Percentiles rank a stretch among this genome's conserved stretches.
These are phyloP conservation scores for Himalopsyche kuldschensis DNA, from an alignment of 2,888 invertebrate genomes.

Conservation along the genomic window DNA sequence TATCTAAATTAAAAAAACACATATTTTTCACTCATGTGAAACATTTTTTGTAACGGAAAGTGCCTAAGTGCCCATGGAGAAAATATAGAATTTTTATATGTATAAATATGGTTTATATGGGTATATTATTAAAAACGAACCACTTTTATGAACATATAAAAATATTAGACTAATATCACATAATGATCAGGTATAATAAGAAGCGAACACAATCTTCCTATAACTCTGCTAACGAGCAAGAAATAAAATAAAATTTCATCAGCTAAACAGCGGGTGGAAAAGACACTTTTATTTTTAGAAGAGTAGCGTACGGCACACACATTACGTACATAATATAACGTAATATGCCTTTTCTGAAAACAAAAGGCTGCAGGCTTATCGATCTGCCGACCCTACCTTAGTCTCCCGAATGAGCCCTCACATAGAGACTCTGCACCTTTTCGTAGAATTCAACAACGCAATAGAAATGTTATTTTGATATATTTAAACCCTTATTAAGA, in stretches of 20 bases:
- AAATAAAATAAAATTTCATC: background rate
- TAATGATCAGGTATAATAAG: too few species aligned
- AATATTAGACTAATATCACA: too few species aligned
- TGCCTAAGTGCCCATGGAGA: too few species aligned
- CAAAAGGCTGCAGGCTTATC: conserved; percentile 17
- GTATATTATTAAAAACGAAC: too few species aligned
- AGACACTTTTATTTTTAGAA: background rate
- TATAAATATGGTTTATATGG: too few species aligned
- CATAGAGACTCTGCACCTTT: background rate
- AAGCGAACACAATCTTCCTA: background rate
- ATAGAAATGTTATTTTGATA: background rate
- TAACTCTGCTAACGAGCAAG: background rate
- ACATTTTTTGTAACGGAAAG: too few species aligned
- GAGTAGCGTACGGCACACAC: background rate
- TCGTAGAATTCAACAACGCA: background rate
- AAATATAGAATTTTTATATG: too few species aligned
- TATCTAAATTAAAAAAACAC: too few species aligned
- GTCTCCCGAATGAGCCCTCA: background rate
- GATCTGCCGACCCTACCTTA: conserved; percentile 17
- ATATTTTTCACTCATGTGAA: too few species aligned
- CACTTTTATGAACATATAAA: too few species aligned
- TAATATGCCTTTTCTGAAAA: conserved; percentile 2
- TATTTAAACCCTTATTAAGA: background rate
- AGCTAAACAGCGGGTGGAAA: background rate
- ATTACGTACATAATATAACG: background rate